Evolutionary conservation across 2,888 invertebrate genomes (phyloP).

Genomic region (Xestia c-nigrum): DNA sequence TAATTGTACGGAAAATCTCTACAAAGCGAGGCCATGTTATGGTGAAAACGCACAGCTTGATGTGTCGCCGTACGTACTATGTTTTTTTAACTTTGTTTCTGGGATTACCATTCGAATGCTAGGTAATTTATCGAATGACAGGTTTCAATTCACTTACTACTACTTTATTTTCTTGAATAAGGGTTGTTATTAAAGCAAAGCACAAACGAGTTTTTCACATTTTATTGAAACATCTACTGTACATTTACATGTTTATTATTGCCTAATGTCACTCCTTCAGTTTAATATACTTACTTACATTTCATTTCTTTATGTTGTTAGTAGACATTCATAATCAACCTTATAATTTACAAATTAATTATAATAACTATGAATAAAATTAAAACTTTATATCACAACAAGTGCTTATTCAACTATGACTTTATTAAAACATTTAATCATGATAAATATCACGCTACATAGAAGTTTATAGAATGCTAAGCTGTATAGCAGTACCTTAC

Average conservation of each 20-base stretch:
- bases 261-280: conserved; percentile 47
- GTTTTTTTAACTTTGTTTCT: too few species aligned
- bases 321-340: conserved; percentile 5
- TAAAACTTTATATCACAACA: conserved; percentile 49
- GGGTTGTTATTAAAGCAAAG: not conserved
- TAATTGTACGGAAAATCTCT: too few species aligned
- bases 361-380: not conserved
- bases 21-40: too few species aligned
- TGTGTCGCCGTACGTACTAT: too few species aligned
- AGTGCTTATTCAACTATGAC: not conserved
- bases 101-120: too few species aligned
- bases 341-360: not conserved
- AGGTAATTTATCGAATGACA: too few species aligned
- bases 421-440: not conserved
- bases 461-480: conserved; percentile 2
- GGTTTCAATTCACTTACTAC: too few species aligned
- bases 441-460: conserved; percentile 19
- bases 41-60: too few species aligned
- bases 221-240: conserved; percentile 44
- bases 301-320: not conserved
- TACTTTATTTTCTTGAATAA: too few species aligned
- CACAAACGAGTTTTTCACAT: conserved; percentile 3
- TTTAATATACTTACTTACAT: conserved; percentile 21
- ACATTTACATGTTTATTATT: conserved; percentile 44
- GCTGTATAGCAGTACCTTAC: conserved; percentile 7